These are phyloP conservation scores for Jaculus jaculus DNA, from an alignment of 2,113 vertebrate genomes.

Conservation along the genomic window DNA sequence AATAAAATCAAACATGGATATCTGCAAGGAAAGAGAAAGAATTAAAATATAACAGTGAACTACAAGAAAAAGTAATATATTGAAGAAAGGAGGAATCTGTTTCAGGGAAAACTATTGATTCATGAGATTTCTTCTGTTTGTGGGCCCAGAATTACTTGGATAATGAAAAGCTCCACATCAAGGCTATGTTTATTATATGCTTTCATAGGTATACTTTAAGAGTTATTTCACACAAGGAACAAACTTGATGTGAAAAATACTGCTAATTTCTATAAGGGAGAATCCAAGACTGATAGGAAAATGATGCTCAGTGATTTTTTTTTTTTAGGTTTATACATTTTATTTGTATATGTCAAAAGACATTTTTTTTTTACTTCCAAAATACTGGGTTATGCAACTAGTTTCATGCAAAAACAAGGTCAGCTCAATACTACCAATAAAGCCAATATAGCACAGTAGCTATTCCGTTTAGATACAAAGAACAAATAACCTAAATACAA, in stretches of 20 bases:
- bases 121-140: neutral
- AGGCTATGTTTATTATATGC: neutral
- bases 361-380: too few species aligned
- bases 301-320: neutral
- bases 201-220: conserved; percentile 12
- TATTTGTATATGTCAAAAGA: too few species aligned
- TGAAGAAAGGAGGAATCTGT: neutral
- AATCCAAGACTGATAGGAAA: neutral
- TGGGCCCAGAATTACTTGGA: neutral
- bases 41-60: neutral
- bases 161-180: neutral
- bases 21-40: neutral
- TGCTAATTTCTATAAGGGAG: neutral
- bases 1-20: conserved; percentile 1
- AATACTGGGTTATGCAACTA: too few species aligned
- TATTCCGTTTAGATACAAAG: too few species aligned
- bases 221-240: neutral
- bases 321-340: too few species aligned
- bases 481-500: too few species aligned
- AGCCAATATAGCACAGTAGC: too few species aligned
- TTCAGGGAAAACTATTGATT: neutral
- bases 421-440: too few species aligned
- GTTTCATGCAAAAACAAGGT: too few species aligned
- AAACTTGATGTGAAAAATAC: neutral
- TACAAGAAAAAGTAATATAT: neutral